phyloP scores from a whole-genome alignment of 2,113 vertebrate species.

The Macaca nemestrina region DNA sequence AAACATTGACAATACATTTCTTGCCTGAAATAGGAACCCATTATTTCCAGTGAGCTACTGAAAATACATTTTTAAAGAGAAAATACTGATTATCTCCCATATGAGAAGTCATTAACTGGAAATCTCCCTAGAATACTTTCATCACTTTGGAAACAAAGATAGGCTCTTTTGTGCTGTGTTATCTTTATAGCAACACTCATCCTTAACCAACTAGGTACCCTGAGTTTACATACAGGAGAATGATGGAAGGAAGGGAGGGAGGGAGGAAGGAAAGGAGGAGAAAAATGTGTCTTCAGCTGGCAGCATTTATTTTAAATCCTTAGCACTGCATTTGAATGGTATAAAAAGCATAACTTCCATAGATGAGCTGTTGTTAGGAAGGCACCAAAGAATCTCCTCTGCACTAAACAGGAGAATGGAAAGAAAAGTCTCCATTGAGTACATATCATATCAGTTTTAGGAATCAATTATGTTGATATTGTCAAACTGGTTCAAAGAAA shows the following conservation, averaged over 20 bases:
- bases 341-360: slow-evolving; percentile 64
- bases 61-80: slow-evolving; percentile 72
- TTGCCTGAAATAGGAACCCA: slow-evolving; percentile 66
- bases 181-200: slow-evolving; percentile 43
- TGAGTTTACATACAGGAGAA: slow-evolving; percentile 22
- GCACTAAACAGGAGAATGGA: slow-evolving; percentile 57
- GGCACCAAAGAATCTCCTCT: slow-evolving; percentile 64
- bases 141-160: slow-evolving; percentile 53
- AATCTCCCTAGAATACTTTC: slow-evolving; percentile 47
- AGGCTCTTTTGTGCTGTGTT: slow-evolving; percentile 43
- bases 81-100: slow-evolving; percentile 57
- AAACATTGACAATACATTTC: slow-evolving; percentile 28
- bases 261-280: neutral
- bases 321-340: slow-evolving; percentile 79
- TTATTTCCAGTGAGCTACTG: slow-evolving; percentile 72
- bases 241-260: neutral
- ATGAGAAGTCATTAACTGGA: slow-evolving; percentile 69
- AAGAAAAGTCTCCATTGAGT: slow-evolving; percentile 69
- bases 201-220: neutral
- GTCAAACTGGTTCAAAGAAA: slow-evolving; percentile 78
- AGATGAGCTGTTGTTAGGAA: slow-evolving; percentile 62
- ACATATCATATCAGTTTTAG: slow-evolving; percentile 67
- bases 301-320: slow-evolving; percentile 78
- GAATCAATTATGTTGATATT: slow-evolving; percentile 71
- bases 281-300: slow-evolving; percentile 71